These are phyloP conservation scores for Armadillidium nasatum DNA, from an alignment of 1,140 invertebrate species.

Conservation along the genomic window DNA sequence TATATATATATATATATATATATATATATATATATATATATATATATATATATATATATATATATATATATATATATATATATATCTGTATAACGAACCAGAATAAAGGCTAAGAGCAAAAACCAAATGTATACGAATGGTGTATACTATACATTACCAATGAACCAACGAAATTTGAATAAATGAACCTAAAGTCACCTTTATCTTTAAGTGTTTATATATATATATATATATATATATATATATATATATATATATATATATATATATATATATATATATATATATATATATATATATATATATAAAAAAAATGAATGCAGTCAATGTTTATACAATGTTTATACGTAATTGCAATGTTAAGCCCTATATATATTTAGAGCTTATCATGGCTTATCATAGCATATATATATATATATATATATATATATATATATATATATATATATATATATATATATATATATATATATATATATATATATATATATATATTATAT, in stretches of 20 bases:
- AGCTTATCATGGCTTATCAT: too few relatives aligned
- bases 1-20: too few relatives aligned
- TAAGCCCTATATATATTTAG: too few relatives aligned
- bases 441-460: neutral
- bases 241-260: too few relatives aligned
- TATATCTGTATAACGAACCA: neutral
- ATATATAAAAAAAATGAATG: neutral
- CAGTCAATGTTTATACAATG: too few relatives aligned
- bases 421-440: constrained; percentile 4
- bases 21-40: too few relatives aligned
- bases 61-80: too few relatives aligned
- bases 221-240: too few relatives aligned
- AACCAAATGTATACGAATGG: neutral
- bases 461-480: neutral
- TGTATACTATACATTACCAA: neutral
- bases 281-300: neutral
- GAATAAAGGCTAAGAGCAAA: neutral
- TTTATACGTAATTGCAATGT: too few relatives aligned
- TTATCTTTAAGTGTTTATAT: neutral
- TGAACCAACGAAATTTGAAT: neutral
- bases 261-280: neutral
- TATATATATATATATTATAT: neutral
- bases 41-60: too few relatives aligned
- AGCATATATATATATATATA: too few relatives aligned
- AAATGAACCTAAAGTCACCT: neutral